These are phyloP conservation scores for Papilio elwesi DNA, from an alignment of 2,888 invertebrate species.

Conservation along the genomic window DNA sequence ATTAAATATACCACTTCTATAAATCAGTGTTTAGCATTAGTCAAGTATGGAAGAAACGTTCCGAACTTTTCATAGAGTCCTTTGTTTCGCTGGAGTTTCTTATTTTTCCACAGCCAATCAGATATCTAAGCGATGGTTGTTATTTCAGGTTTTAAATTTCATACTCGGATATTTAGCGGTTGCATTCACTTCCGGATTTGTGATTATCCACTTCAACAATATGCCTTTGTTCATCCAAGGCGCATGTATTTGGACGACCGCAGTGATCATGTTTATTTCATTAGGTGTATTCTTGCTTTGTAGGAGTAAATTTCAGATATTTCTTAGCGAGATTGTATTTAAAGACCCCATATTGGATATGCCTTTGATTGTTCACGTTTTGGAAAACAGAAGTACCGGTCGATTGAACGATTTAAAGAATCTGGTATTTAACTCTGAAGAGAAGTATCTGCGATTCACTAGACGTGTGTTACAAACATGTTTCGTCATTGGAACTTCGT, in stretches of 20 bases:
- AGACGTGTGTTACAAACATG: conserved; percentile 62
- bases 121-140: conserved; percentile 61
- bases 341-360: conserved; percentile 63
- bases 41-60: conserved; percentile 66
- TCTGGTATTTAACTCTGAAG: conserved; percentile 60
- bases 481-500: conserved; percentile 59
- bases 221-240: conserved; percentile 68
- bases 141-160: conserved; percentile 65
- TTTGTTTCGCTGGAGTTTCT: conserved; percentile 66
- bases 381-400: conserved; percentile 47
- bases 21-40: conserved; percentile 46
- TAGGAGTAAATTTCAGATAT: conserved; percentile 60
- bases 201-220: conserved; percentile 56
- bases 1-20: conserved; percentile 44
- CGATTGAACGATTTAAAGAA: conserved; percentile 60
- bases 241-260: conserved; percentile 75
- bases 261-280: conserved; percentile 70
- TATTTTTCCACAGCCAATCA: conserved; percentile 65
- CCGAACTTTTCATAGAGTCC: conserved; percentile 60
- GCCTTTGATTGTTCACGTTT: conserved; percentile 60
- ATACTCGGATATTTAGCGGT: conserved; percentile 63
- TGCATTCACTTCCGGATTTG: conserved; percentile 67
- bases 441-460: conserved; percentile 60
- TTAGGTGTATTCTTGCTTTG: conserved; percentile 66
- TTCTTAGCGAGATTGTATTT: conserved; percentile 67